Evolutionary conservation across 2,113 vertebrate genomes (phyloP).

Genomic region (Oreocharis arfaki): DNA sequence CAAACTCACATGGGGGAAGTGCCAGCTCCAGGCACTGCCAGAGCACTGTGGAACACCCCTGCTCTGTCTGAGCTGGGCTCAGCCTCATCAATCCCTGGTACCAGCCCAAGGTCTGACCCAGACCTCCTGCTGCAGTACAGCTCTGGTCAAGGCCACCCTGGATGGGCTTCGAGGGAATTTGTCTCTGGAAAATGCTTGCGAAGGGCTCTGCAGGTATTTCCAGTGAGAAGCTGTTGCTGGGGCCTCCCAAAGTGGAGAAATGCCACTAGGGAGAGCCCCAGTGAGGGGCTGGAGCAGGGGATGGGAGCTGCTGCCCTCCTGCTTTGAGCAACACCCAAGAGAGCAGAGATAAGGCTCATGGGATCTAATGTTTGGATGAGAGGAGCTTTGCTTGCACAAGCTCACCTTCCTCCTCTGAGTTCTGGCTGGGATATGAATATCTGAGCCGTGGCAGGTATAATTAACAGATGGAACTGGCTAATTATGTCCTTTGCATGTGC

Average conservation of each 20-base stretch:
- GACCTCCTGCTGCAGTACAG: not conserved
- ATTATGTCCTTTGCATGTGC: conserved; percentile 62
- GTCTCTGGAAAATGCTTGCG: not conserved
- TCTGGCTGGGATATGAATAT: conserved; percentile 52
- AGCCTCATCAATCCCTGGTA: not conserved
- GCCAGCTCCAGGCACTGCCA: not conserved
- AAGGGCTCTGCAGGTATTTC: not conserved
- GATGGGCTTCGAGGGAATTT: not conserved
- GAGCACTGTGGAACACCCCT: fast-evolving
- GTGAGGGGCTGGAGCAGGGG: not conserved
- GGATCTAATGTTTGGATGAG: not conserved
- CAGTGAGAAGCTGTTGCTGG: not conserved
- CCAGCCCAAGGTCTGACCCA: not conserved
- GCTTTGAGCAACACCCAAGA: not conserved
- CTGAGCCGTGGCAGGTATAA: conserved; percentile 66
- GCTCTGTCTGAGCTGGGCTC: not conserved
- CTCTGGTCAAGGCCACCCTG: not conserved
- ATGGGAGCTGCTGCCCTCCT: not conserved
- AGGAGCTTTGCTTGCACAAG: conserved; percentile 8
- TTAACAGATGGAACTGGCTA: conserved; percentile 72
- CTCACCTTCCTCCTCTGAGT: conserved; percentile 41
- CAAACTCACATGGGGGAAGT: fast-evolving
- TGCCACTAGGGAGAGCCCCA: not conserved
- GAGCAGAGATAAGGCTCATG: not conserved
- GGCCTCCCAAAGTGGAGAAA: not conserved